Percentiles rank a stretch among this genome's conserved stretches.
Conservation (phyloP, 2,888 invertebrate species). For the Tuberolachnus salignus region DNA sequence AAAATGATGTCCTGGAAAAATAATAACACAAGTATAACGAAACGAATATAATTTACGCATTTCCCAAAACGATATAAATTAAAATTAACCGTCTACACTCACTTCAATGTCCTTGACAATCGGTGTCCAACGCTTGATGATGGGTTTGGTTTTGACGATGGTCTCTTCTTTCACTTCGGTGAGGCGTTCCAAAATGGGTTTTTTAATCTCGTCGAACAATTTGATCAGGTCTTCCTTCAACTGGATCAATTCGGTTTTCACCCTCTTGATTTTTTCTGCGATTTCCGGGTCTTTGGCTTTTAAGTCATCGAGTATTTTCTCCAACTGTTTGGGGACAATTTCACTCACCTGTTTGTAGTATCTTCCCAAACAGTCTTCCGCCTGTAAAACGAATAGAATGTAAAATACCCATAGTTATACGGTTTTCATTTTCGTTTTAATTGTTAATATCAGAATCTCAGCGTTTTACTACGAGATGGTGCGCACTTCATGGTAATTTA, state of each 20-base stretch:
- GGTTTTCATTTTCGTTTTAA: background rate
- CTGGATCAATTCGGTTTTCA: slow-evolving; percentile 3
- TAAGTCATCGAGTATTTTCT: slow-evolving; percentile 3
- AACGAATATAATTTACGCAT: too few relatives aligned
- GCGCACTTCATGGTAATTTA: too few relatives aligned
- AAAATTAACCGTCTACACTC: background rate
- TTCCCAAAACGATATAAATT: background rate
- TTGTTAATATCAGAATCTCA: too few relatives aligned
- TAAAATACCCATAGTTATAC: background rate
- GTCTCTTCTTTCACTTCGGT: slow-evolving; percentile 2
- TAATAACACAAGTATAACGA: background rate
- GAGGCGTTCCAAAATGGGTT: slow-evolving; percentile 3
- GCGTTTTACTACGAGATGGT: too few relatives aligned
- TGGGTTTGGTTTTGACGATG: slow-evolving; percentile 15
- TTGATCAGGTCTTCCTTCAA: background rate
- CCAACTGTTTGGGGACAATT: slow-evolving; percentile 4
- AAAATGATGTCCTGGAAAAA: slow-evolving; percentile 45
- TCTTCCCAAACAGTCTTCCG: background rate
- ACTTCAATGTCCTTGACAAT: slow-evolving; percentile 43
- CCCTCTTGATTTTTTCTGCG: slow-evolving; percentile 17
- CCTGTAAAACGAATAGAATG: slow-evolving; percentile 14
- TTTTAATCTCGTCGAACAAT: slow-evolving; percentile 33
- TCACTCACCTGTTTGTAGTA: slow-evolving; percentile 14
- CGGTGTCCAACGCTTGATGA: slow-evolving; percentile 33
- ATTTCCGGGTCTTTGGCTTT: slow-evolving; percentile 27